Evolutionary conservation across 2,888 invertebrate species (phyloP).

Genomic region (Dioctria rufipes): DNA sequence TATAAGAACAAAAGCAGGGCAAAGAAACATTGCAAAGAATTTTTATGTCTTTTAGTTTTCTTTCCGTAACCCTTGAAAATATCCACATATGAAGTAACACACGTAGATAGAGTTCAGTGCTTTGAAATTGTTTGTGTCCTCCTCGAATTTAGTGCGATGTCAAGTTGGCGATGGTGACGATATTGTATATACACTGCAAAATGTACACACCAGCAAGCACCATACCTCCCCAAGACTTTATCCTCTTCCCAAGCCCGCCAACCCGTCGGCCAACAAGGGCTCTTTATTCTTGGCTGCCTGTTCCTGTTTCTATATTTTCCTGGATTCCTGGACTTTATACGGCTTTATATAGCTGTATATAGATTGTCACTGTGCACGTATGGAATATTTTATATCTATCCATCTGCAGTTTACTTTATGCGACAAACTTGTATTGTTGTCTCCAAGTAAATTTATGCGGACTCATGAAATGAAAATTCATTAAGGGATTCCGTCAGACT

Average conservation of each 20-base stretch:
- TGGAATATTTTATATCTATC: constrained; percentile 48
- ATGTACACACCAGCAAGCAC: background rate
- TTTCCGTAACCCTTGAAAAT: constrained; percentile 34
- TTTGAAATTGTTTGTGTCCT: constrained; percentile 31
- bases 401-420: constrained; percentile 53
- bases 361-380: constrained; percentile 32
- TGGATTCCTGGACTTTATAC: constrained; percentile 41
- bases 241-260: too few species aligned
- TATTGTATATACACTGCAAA: constrained; percentile 21
- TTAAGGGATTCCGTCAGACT: constrained; percentile 48
- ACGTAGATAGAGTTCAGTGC: constrained; percentile 34
- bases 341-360: constrained; percentile 4
- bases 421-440: constrained; percentile 55
- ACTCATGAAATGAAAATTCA: constrained; percentile 54
- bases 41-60: constrained; percentile 45
- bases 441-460: constrained; percentile 49
- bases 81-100: constrained; percentile 41
- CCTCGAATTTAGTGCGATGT: constrained; percentile 24
- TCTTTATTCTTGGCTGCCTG: constrained; percentile 26
- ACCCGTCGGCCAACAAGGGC: background rate
- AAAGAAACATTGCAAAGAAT: constrained; percentile 25
- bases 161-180: constrained; percentile 18
- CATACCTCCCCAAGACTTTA: background rate
- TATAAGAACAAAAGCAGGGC: constrained; percentile 35
- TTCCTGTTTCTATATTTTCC: constrained; percentile 51